These are phyloP conservation scores for Paradisaea rubra DNA, from an alignment of 2,113 vertebrate species.

Conservation along the genomic window DNA sequence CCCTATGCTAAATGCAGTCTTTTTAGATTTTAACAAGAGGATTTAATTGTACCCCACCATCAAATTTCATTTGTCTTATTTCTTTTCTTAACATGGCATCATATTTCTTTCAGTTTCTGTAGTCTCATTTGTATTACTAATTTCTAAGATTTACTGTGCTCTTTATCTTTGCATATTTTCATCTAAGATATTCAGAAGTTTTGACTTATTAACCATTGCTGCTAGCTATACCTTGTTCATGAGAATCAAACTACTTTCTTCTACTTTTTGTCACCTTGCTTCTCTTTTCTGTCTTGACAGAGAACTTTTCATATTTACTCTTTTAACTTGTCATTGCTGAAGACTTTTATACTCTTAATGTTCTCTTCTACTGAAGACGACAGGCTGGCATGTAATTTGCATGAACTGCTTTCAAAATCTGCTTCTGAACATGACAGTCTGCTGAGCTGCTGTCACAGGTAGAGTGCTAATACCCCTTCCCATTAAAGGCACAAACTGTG, in stretches of 20 bases:
- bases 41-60: not conserved
- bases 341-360: not conserved
- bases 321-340: constrained; percentile 7
- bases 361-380: not conserved
- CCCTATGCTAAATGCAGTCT: not conserved
- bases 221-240: not conserved
- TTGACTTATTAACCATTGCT: not conserved
- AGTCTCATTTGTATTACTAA: not conserved
- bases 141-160: not conserved
- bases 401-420: constrained; percentile 34
- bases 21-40: not conserved
- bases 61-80: not conserved
- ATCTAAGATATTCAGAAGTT: not conserved
- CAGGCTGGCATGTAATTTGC: constrained; percentile 31
- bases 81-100: not conserved
- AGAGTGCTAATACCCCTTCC: constrained; percentile 14
- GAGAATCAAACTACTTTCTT: not conserved
- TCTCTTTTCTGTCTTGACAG: not conserved
- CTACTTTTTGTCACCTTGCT: not conserved
- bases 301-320: not conserved
- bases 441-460: constrained; percentile 20
- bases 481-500: not conserved
- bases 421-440: constrained; percentile 52
- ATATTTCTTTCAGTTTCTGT: not conserved
- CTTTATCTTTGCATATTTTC: not conserved